Percentiles rank a stretch among this genome's conserved stretches.
phyloP scores from a whole-genome alignment of 1,140 invertebrate genomes.

The Drosophila erecta region DNA sequence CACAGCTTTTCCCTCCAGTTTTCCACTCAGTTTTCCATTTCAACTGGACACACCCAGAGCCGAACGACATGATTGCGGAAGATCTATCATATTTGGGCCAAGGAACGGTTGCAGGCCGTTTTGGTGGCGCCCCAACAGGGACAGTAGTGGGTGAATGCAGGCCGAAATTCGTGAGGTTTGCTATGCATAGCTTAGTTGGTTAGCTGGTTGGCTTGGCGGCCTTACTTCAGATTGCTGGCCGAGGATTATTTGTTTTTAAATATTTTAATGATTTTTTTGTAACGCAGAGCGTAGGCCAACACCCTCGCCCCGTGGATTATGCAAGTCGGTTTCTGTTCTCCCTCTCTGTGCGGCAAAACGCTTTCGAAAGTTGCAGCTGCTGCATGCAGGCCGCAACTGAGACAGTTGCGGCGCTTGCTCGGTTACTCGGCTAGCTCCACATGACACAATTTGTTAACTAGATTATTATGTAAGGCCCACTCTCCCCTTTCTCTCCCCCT shows the following conservation, averaged over 20 bases:
- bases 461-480: slow-evolving; percentile 74
- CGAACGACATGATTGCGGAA: slow-evolving; percentile 45
- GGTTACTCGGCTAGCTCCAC: slow-evolving; percentile 57
- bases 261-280: slow-evolving; percentile 74
- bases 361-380: slow-evolving; percentile 73
- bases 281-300: slow-evolving; percentile 53
- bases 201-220: slow-evolving; percentile 17
- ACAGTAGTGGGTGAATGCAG: slow-evolving; percentile 24
- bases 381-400: slow-evolving; percentile 26
- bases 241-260: slow-evolving; percentile 74
- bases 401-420: slow-evolving; percentile 48
- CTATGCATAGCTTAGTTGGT: slow-evolving; percentile 3
- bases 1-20: slow-evolving; percentile 21
- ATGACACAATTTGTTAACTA: slow-evolving; percentile 82
- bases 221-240: slow-evolving; percentile 56
- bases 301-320: slow-evolving; percentile 64
- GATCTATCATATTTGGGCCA: slow-evolving; percentile 57
- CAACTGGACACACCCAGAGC: slow-evolving; percentile 39
- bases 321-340: slow-evolving; percentile 67
- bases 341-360: slow-evolving; percentile 31
- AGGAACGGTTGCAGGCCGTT: slow-evolving; percentile 5
- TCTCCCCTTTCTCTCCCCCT: slow-evolving; percentile 4
- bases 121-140: slow-evolving; percentile 1
- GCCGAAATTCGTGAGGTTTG: slow-evolving; percentile 66
- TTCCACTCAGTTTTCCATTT: slow-evolving; percentile 52